phyloP scores from a whole-genome alignment of 2,113 vertebrate genomes.

The Nothocercus nigrocapillus region DNA sequence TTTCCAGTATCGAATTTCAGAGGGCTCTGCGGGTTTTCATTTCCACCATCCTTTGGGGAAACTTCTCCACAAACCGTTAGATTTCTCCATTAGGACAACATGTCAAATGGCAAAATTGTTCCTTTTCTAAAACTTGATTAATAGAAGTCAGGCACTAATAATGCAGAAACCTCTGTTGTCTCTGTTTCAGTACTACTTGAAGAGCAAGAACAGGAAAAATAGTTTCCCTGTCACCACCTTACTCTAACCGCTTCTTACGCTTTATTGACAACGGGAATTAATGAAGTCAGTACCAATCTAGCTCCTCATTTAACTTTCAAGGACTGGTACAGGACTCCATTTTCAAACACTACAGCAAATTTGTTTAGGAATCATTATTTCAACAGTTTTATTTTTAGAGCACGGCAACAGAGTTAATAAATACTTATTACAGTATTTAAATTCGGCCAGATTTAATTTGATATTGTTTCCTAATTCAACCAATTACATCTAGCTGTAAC shows the following conservation, averaged over 20 bases:
- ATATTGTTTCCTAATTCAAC: slow-evolving; percentile 54
- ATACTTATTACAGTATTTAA: slow-evolving; percentile 50
- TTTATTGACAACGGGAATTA: background rate
- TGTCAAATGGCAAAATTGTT: background rate
- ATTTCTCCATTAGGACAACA: slow-evolving; percentile 27
- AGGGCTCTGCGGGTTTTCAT: slow-evolving; percentile 41
- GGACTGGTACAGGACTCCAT: background rate
- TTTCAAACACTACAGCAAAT: slow-evolving; percentile 1
- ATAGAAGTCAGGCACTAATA: background rate
- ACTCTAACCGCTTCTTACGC: background rate
- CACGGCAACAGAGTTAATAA: slow-evolving; percentile 23
- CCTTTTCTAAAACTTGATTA: slow-evolving; percentile 26
- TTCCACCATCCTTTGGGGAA: slow-evolving; percentile 35
- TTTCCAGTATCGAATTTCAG: slow-evolving; percentile 41
- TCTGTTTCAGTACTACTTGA: background rate
- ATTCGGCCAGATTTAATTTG: slow-evolving; percentile 38
- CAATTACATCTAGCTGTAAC: slow-evolving; percentile 35
- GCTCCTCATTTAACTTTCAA: slow-evolving; percentile 7
- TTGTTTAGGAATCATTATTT: slow-evolving; percentile 52
- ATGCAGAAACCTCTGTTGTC: background rate
- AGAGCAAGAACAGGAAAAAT: background rate
- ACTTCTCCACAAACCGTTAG: background rate
- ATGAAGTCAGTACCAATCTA: background rate
- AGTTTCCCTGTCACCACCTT: background rate
- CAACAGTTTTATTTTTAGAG: slow-evolving; percentile 50